Evolutionary conservation across 92 coral and sea anemone genomes (phyloP), one percentile per base, ranked within the genome.

Genomic region (Parazoanthus darwini): DNA sequence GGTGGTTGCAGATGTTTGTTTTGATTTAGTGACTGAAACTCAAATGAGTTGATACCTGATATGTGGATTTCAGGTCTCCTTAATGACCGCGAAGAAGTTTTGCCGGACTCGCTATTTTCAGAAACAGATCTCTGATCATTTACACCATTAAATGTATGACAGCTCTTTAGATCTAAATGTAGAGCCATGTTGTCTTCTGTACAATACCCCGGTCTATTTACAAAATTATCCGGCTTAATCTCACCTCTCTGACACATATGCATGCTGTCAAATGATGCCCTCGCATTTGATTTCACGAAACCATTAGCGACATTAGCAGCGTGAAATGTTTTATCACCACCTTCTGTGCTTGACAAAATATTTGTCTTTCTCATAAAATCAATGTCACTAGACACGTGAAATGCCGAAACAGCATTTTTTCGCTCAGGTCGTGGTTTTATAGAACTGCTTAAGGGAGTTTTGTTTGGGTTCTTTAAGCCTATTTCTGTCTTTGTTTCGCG

Each of bases 321-420:
- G 87, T 84, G 87, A 84, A 84, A 84, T 84, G 79, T 72, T 33
- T 84, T 84, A 43, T 84, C 79, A 48, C 23, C 66, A 73, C 87
- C 23, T 36, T 48, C 79, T 44, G 87, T 84, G 37, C 87, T 68
- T 46, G 79, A 48, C 43, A 84, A 29, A 84, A 84, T 84, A 84
- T 84, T 84, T 84, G 79, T 71, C 44, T 84, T 84, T 84, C 65
- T 72, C 87, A 84, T 84, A 84, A 71, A 70, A 84, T 71, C 79
- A 84, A 71, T 74, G 38, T 84, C 7, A 26, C 46, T 54, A 84
- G 87, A 43, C 67, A 48, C 44, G 79, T 84, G 56, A 26, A 72
- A 51, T 46, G 33, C 68, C 8, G 70, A 70, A 84, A 84, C 42
- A 20, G 79, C 87, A 15, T 84, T 70, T 33, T 84, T 71, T 16